Conservation (phyloP, 2,797 vertebrate genomes). For the Gallirallus australis region DNA sequence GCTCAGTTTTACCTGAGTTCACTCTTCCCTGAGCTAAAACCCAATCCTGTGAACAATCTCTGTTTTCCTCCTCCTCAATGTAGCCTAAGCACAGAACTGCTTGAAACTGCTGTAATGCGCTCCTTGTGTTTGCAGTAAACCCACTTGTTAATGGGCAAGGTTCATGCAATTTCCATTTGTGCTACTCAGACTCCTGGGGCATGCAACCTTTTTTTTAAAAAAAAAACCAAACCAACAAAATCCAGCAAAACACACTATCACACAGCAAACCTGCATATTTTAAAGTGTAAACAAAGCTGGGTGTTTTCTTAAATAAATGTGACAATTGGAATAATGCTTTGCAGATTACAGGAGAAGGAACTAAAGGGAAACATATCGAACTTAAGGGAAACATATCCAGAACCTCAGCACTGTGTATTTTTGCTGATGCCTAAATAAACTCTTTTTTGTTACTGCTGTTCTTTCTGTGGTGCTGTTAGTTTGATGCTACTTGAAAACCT, state of each 20-base stretch:
- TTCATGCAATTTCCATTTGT: slow-evolving; percentile 34
- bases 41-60: neutral
- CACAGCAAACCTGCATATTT: neutral
- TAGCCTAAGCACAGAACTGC: neutral
- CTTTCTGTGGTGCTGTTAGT: slow-evolving; percentile 28
- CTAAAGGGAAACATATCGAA: slow-evolving; percentile 39
- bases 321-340: slow-evolving; percentile 57
- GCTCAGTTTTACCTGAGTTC: slow-evolving; percentile 21
- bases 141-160: neutral
- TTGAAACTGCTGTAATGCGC: neutral
- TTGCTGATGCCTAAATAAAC: slow-evolving; percentile 67
- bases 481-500: slow-evolving; percentile 42
- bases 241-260: no score
- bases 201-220: neutral
- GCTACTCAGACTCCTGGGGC: slow-evolving; percentile 29
- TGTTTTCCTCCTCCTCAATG: neutral
- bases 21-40: neutral
- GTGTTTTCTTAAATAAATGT: slow-evolving; percentile 72
- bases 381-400: slow-evolving; percentile 35
- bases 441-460: slow-evolving; percentile 40
- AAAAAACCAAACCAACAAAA: neutral
- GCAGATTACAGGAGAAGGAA: slow-evolving; percentile 32
- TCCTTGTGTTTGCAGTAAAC: slow-evolving; percentile 18
- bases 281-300: slow-evolving; percentile 55
- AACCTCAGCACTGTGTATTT: slow-evolving; percentile 29